These are phyloP conservation scores for Dasysyrphus tricinctus DNA, from an alignment of 2,888 invertebrate species.

Conservation along the genomic window DNA sequence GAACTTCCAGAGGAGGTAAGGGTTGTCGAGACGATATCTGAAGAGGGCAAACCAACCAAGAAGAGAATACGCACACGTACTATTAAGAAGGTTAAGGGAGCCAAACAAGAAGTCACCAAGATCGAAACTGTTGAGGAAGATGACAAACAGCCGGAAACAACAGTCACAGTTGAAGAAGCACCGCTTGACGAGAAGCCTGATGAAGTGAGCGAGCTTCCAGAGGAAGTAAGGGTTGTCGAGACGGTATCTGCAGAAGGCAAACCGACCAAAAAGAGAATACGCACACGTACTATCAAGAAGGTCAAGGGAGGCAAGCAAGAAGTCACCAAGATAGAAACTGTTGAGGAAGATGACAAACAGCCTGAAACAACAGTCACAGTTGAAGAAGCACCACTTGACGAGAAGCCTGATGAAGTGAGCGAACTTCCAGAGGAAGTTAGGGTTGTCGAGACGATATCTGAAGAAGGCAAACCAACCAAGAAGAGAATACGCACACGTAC, in stretches of 20 bases:
- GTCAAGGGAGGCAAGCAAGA: too few relatives aligned
- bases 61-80: constrained; percentile 79
- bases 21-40: constrained; percentile 83
- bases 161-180: constrained; percentile 75
- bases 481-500: too few relatives aligned
- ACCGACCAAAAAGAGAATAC: constrained; percentile 25
- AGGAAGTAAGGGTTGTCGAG: constrained; percentile 36
- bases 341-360: too few relatives aligned
- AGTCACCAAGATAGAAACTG: too few relatives aligned
- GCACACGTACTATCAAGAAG: too few relatives aligned
- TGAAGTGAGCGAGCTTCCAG: constrained; percentile 34
- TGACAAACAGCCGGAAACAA: constrained; percentile 79
- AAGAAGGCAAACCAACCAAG: too few relatives aligned
- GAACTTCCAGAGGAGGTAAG: constrained; percentile 79
- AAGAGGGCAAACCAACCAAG: constrained; percentile 80
- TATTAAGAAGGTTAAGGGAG: constrained; percentile 81
- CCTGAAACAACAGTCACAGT: too few relatives aligned
- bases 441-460: too few relatives aligned
- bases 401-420: too few relatives aligned
- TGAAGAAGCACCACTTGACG: too few relatives aligned
- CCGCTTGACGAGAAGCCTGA: constrained; percentile 18
- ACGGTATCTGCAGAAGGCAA: constrained; percentile 41
- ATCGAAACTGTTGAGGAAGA: constrained; percentile 80
- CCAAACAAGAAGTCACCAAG: constrained; percentile 81
- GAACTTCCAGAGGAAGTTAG: too few relatives aligned